A percentile compares a stretch with the other conserved stretches of the same genome.
Conservation (phyloP, 2,113 vertebrate species). For the Entelurus aequoreus region DNA sequence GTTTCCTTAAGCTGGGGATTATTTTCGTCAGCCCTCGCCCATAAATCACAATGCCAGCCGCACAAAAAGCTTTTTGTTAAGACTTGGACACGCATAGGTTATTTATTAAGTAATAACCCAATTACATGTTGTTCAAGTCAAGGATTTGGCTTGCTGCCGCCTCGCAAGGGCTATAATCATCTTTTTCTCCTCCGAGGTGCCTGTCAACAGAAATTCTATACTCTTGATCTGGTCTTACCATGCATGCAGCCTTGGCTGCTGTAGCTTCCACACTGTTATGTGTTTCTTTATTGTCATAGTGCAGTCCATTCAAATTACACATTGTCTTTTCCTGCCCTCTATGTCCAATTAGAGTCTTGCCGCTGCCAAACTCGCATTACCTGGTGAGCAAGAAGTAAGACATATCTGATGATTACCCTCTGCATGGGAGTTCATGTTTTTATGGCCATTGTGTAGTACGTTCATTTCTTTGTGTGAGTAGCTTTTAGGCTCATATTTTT, state of each 20-base stretch:
- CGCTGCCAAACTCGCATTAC: background rate
- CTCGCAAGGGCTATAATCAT: constrained; percentile 38
- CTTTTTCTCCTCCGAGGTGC: constrained; percentile 21
- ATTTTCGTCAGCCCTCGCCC: constrained; percentile 32
- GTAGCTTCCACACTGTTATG: background rate
- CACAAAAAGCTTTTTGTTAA: constrained; percentile 36
- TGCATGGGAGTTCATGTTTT: background rate
- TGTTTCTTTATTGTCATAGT: background rate
- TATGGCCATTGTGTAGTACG: background rate
- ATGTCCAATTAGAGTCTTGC: background rate
- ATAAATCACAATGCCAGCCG: constrained; percentile 36
- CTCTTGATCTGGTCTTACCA: background rate
- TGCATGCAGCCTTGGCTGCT: background rate
- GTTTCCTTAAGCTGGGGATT: constrained; percentile 26
- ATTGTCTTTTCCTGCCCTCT: background rate
- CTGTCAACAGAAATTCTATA: constrained; percentile 26
- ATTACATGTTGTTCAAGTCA: constrained; percentile 38
- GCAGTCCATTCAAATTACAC: background rate
- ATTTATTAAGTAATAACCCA: constrained; percentile 51
- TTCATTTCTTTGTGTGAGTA: background rate
- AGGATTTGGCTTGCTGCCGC: constrained; percentile 27
- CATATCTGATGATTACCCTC: background rate
- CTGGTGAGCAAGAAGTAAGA: background rate
- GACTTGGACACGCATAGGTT: constrained; percentile 21
- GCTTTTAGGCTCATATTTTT: background rate